Evolutionary conservation across 2,113 vertebrate genomes (phyloP).

Genomic region (Holacanthus passer): DNA sequence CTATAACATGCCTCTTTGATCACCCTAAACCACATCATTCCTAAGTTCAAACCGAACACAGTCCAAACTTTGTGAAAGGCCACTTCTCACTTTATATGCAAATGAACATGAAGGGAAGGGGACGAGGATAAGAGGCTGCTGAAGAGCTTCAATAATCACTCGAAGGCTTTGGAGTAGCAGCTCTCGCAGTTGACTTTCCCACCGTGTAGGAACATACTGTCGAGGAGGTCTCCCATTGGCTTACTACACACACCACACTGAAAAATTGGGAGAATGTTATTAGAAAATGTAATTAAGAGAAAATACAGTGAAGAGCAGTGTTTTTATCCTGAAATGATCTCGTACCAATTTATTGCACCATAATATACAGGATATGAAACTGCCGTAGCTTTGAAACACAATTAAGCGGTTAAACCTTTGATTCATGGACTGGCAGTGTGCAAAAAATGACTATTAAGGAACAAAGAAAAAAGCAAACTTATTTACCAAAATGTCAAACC

Average conservation of each 20-base stretch:
- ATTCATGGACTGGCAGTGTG: not conserved
- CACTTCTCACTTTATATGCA: slow-evolving; percentile 56
- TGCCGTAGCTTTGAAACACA: not conserved
- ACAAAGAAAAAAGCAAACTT: not conserved
- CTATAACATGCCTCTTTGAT: slow-evolving; percentile 17
- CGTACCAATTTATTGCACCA: not conserved
- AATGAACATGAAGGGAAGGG: slow-evolving; percentile 48
- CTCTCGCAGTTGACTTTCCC: slow-evolving; percentile 90
- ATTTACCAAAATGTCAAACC: slow-evolving; percentile 1
- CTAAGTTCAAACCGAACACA: slow-evolving; percentile 23
- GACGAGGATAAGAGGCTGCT: slow-evolving; percentile 35
- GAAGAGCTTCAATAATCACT: slow-evolving; percentile 68
- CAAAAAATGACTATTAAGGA: not conserved
- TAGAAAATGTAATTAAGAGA: slow-evolving; percentile 24
- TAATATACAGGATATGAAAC: not conserved
- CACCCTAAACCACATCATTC: slow-evolving; percentile 32
- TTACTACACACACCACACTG: slow-evolving; percentile 90
- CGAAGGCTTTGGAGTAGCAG: slow-evolving; percentile 88
- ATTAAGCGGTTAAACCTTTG: not conserved
- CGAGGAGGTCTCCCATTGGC: slow-evolving; percentile 90
- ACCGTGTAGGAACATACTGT: slow-evolving; percentile 89
- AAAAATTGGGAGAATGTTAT: slow-evolving; percentile 2
- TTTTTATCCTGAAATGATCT: not conserved
- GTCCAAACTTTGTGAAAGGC: slow-evolving; percentile 40
- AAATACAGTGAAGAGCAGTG: not conserved